Evolutionary conservation across 2,797 vertebrate species (phyloP).

Genomic region (Salarias fasciatus): DNA sequence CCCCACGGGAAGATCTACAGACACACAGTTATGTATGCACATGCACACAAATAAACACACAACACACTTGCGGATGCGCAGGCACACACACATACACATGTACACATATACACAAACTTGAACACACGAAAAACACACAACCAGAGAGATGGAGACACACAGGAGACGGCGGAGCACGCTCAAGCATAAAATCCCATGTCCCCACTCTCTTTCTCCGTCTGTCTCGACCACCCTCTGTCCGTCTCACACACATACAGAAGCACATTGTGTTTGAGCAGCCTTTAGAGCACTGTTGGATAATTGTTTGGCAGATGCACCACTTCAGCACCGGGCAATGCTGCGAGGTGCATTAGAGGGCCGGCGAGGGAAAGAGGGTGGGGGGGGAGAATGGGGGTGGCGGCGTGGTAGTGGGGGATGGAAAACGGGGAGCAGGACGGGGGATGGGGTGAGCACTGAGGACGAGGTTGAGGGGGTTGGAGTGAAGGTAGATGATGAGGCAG

Average conservation of each 20-base stretch:
- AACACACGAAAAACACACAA: slow-evolving; percentile 32
- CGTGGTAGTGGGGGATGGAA: slow-evolving; percentile 50
- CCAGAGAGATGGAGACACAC: slow-evolving; percentile 29
- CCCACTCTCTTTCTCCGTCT: slow-evolving; percentile 22
- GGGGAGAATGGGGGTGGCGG: slow-evolving; percentile 13
- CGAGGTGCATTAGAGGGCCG: slow-evolving; percentile 60
- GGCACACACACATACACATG: slow-evolving; percentile 24
- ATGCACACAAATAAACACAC: slow-evolving; percentile 25
- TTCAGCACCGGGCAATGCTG: slow-evolving; percentile 71
- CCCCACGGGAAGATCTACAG: slow-evolving; percentile 56
- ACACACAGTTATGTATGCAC: slow-evolving; percentile 50
- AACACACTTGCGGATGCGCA: slow-evolving; percentile 41
- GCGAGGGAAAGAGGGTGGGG: slow-evolving; percentile 15
- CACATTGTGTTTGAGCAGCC: slow-evolving; percentile 64
- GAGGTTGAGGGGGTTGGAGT: slow-evolving; percentile 43
- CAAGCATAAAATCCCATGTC: slow-evolving; percentile 44
- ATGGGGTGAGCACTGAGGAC: slow-evolving; percentile 49
- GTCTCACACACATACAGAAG: slow-evolving; percentile 42
- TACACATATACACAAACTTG: slow-evolving; percentile 24
- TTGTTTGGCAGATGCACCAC: slow-evolving; percentile 76
- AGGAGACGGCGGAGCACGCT: slow-evolving; percentile 31
- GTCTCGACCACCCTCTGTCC: slow-evolving; percentile 13
- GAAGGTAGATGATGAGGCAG: slow-evolving; percentile 35
- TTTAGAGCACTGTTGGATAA: slow-evolving; percentile 69
- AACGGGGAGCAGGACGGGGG: slow-evolving; percentile 48